A percentile compares a stretch with the other conserved stretches of the same genome.
Evolutionary conservation across 1,140 invertebrate genomes (phyloP).

Genomic region (Drosophila micromelanica): DNA sequence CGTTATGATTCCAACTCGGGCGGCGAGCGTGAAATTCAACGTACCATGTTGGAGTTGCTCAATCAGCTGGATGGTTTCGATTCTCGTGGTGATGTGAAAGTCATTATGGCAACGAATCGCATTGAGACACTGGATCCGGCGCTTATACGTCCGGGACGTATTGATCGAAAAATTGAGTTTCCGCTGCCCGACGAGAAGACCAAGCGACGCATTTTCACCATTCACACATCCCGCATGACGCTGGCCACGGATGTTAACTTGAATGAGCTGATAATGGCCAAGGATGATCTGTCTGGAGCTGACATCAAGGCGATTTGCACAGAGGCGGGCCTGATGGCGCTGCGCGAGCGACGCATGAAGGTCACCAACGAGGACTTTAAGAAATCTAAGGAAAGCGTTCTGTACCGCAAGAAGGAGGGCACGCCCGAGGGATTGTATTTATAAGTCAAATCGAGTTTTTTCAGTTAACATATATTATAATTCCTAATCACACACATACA

Average conservation of each 20-base stretch:
- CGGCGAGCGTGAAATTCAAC: slow-evolving; percentile 99
- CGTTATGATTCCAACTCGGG: slow-evolving; percentile 99
- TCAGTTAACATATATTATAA: slow-evolving; percentile 70
- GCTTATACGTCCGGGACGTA: slow-evolving; percentile 98
- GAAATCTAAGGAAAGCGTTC: slow-evolving; percentile 99
- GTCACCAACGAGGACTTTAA: slow-evolving; percentile 99
- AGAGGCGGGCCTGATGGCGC: slow-evolving; percentile 98
- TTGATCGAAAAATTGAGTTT: slow-evolving; percentile 99
- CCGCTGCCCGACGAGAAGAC: slow-evolving; percentile 99
- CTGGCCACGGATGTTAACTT: slow-evolving; percentile 98
- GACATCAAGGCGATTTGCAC: slow-evolving; percentile 99
- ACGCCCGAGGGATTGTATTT: slow-evolving; percentile 99
- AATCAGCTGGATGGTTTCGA: slow-evolving; percentile 99
- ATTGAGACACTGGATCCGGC: slow-evolving; percentile 99
- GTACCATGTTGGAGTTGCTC: slow-evolving; percentile 99
- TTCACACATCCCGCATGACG: slow-evolving; percentile 99
- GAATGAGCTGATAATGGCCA: slow-evolving; percentile 99
- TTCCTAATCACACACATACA: slow-evolving; percentile 55
- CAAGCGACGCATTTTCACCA: slow-evolving; percentile 98
- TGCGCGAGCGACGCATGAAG: slow-evolving; percentile 99
- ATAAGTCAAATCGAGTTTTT: slow-evolving; percentile 86
- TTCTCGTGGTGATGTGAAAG: slow-evolving; percentile 97
- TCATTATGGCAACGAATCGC: slow-evolving; percentile 99
- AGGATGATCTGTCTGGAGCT: slow-evolving; percentile 99
- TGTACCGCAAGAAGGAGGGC: slow-evolving; percentile 99